Evolutionary conservation across 23 tunicate genomes (phyloP), one percentile per base, ranked within the genome.

Genomic region (Diplosoma virens): DNA sequence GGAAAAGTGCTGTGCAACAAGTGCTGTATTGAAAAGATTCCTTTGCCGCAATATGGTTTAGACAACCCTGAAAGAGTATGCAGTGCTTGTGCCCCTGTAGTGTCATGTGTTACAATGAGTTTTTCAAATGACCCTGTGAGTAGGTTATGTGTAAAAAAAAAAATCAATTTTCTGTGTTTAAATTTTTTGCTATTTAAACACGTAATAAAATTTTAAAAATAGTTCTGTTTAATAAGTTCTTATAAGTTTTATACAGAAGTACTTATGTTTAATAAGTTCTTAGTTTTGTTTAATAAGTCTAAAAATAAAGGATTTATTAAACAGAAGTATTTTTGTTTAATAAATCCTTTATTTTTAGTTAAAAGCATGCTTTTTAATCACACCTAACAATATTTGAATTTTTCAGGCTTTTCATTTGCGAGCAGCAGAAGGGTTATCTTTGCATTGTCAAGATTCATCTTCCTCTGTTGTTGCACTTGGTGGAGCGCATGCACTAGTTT

Each of bases 51-150:
- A 77, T 92, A 67, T 77, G 81, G 79, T 46, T 37, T 81, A 7
- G 97, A 92, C 25, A 67, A 71, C 0, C 67, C 79, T 1, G 97
- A 92, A 31, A 37, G 97, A 76, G 97, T 92, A 1, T 92, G 97
- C 79, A 79, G 67, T 68, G 81, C 77, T 6, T 92, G 97, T 77
- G 30, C 81, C 3, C 93, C 97, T 23, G 81, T 81, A 5, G 92
- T 81, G 7, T 72, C 97, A 28, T 80, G 97, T 61, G 87, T 92
- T 2, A 85, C 97, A 17, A 92, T 85, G 97, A 81, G 87, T n/a
- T 83, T 80, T 65, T 92, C 97, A n/a, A 64, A 23, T 56, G 84
- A 85, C 33, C 84, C 76, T 52, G 97, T 92, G 33, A 27, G 89
- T 68, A 23, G 35, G 26, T n/a, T n/a, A n/a, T 46, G 16, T n/a